These are phyloP conservation scores for Caerostris extrusa DNA, from an alignment of 1,140 invertebrate genomes.

Conservation along the genomic window DNA sequence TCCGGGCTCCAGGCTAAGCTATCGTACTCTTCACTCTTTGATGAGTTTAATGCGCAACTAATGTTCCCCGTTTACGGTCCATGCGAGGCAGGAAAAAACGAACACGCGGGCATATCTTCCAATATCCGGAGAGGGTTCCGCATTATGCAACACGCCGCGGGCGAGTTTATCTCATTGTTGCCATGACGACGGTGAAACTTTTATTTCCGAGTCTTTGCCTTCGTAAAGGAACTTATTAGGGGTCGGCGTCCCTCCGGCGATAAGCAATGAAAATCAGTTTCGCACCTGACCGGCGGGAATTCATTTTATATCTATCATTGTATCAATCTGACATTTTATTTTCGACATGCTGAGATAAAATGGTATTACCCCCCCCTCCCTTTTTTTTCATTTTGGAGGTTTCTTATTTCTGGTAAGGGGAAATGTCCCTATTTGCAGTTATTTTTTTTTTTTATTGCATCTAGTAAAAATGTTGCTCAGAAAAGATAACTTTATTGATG, in stretches of 20 bases:
- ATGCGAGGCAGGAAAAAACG: not conserved
- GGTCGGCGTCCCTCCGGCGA: not conserved
- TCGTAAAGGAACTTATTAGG: constrained; percentile 29
- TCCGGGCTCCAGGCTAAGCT: not conserved
- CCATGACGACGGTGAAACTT: not conserved
- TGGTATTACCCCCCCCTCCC: not conserved
- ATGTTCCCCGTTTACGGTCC: not conserved
- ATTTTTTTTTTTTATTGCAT: not conserved
- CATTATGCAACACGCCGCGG: not conserved
- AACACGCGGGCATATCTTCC: constrained; percentile 1
- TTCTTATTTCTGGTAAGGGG: not conserved
- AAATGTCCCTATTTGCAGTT: not conserved
- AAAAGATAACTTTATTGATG: too few species aligned
- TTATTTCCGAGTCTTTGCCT: not conserved
- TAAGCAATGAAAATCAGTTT: constrained; percentile 34
- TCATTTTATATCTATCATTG: constrained; percentile 23
- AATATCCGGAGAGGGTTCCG: constrained; percentile 13
- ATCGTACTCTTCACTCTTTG: not conserved
- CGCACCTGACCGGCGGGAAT: constrained; percentile 16
- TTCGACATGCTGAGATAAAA: not conserved
- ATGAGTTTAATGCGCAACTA: not conserved
- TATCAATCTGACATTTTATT: constrained; percentile 29
- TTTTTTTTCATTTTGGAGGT: not conserved
- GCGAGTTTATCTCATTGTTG: constrained; percentile 21
- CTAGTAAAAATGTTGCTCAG: too few species aligned